Base-by-base conservation (phyloP, 2,888 invertebrate species). In the Crocallis elinguaria region DNA sequence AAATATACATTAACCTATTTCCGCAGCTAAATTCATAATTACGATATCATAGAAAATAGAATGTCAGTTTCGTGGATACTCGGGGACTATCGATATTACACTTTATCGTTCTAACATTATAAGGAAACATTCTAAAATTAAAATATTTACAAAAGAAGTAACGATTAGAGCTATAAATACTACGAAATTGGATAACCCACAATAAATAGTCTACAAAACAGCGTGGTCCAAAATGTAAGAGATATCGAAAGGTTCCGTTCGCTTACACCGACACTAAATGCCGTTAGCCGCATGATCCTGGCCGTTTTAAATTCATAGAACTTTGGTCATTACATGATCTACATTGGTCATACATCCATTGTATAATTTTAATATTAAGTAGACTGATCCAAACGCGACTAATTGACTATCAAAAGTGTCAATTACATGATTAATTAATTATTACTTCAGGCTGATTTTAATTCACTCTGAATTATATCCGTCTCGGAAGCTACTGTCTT, bases 141-240 rank as follows among this genome's bases (percentile, higher is more conserved):
- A 80, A 82, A 76, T 86, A 87, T 89, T 83, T 89, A 89, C 89
- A 89, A 84, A 83, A 78, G 75, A 80, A 79, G 73, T 83, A 86
- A 88, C 86, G 81, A 83, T 87, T 81, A 77, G 78, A 78, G 71
- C 83, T 86, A 87, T 86, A 84, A 87, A 88, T 83, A 84, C 83
- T 87, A 85, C 78, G 75, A 86, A 84, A 81, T 82, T 79, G 82
- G 83, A 84, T 74, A 80, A 54, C 21, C 48, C 76, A 82, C 81
- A 84, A 86, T 88, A 89, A 88, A 88, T 85, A 86, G 76, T 77
- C 79, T 88, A 84, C 79, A 84, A 86, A 86, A 87, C 82, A 80
- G 83, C 67, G 74, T 72, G 78, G 82, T 83, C 82, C 81, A 81
- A 84, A 82, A 74, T 67, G 73, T 80, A 71, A 78, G 75, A 77